These are phyloP conservation scores for Leucoma salicis DNA, from an alignment of 2,888 invertebrate genomes.

Conservation along the genomic window DNA sequence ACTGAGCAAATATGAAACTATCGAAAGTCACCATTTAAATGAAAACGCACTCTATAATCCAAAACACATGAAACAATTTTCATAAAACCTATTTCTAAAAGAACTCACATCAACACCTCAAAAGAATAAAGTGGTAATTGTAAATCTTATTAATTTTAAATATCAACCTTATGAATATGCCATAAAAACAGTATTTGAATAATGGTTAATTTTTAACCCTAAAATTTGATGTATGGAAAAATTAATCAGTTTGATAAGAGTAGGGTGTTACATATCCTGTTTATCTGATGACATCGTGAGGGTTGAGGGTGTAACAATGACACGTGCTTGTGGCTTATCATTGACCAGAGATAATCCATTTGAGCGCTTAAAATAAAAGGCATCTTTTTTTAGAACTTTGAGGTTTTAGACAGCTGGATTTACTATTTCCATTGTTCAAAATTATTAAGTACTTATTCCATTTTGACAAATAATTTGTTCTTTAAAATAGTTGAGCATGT, in stretches of 20 bases:
- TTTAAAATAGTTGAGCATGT: too few relatives aligned
- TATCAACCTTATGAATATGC: constrained; percentile 8
- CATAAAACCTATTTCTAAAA: constrained; percentile 7
- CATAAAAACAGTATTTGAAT: constrained; percentile 14
- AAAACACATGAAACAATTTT: constrained; percentile 2
- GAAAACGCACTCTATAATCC: constrained; percentile 21
- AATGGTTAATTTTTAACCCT: constrained; percentile 38
- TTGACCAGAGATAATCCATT: constrained; percentile 39
- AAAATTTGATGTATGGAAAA: constrained; percentile 50
- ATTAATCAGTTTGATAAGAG: constrained; percentile 57
- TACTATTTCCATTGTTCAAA: too few relatives aligned
- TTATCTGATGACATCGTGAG: constrained; percentile 50
- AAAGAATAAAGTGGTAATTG: constrained; percentile 21
- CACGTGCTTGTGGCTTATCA: constrained; percentile 49
- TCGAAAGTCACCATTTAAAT: constrained; percentile 12
- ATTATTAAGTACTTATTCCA: too few relatives aligned
- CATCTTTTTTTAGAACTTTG: neutral
- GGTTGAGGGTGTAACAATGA: constrained; percentile 42
- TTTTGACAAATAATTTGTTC: too few relatives aligned
- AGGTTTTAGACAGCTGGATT: neutral
- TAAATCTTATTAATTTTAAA: constrained; percentile 4
- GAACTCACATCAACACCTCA: constrained; percentile 12
- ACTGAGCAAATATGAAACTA: constrained; percentile 47
- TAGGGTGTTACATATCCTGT: constrained; percentile 39
- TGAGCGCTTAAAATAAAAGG: constrained; percentile 28